Conservation (phyloP, 1,140 invertebrate species). For the Drosophila tristis region DNA sequence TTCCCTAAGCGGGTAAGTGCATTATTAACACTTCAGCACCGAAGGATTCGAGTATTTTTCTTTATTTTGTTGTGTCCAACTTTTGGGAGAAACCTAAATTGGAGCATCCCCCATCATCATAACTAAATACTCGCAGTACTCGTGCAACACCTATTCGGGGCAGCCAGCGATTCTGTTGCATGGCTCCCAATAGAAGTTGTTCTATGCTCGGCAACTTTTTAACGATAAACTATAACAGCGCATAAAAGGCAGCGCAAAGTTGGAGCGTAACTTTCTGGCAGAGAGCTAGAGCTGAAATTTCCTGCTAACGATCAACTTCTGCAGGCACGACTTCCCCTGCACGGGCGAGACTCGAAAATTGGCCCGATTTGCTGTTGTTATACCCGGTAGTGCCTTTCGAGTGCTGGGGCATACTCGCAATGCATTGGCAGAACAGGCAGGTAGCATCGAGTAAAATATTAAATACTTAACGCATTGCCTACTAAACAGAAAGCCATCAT, state of each 20-base stretch:
- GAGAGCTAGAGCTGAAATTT: slow-evolving; percentile 57
- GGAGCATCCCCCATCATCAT: slow-evolving; percentile 3
- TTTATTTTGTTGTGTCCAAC: slow-evolving; percentile 6
- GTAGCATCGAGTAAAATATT: too few species aligned
- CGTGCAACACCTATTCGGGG: slow-evolving; percentile 5
- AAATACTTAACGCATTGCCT: too few species aligned
- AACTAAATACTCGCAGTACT: too few species aligned
- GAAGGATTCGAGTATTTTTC: slow-evolving; percentile 7
- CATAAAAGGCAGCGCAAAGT: slow-evolving; percentile 69
- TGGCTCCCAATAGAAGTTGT: slow-evolving; percentile 34
- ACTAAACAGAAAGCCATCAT: too few species aligned
- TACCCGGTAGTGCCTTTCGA: neutral
- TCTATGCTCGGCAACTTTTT: slow-evolving; percentile 51
- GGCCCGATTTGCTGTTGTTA: slow-evolving; percentile 57
- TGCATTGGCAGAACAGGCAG: too few species aligned
- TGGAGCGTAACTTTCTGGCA: slow-evolving; percentile 50
- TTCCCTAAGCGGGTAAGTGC: slow-evolving; percentile 45
- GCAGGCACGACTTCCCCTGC: slow-evolving; percentile 23
- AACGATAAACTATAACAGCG: slow-evolving; percentile 76
- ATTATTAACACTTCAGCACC: slow-evolving; percentile 70
- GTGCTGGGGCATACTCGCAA: too few species aligned
- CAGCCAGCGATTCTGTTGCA: slow-evolving; percentile 17
- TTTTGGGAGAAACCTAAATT: slow-evolving; percentile 11
- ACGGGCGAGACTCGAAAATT: slow-evolving; percentile 53
- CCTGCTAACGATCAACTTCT: slow-evolving; percentile 73